These are phyloP conservation scores for Eurytoma californica DNA, from an alignment of 2,888 invertebrate genomes.

Conservation along the genomic window DNA sequence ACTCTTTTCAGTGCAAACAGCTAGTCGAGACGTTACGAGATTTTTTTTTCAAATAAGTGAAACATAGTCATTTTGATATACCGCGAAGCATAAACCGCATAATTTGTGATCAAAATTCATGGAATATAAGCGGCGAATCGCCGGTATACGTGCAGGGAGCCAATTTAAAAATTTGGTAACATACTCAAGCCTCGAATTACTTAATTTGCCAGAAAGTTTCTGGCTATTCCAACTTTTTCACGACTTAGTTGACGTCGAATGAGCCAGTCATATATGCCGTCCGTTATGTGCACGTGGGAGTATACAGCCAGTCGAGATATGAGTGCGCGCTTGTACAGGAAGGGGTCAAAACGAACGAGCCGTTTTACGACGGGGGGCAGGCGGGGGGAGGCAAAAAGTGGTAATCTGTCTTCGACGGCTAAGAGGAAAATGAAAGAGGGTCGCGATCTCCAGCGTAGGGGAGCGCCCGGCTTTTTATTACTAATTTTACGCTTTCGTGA, in stretches of 20 bases:
- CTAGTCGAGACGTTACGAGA: too few species aligned
- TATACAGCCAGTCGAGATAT: not conserved
- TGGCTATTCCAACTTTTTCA: constrained; percentile 34
- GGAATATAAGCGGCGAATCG: not conserved
- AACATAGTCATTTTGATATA: not conserved
- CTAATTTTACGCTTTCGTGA: constrained; percentile 39
- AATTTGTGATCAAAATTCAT: too few species aligned
- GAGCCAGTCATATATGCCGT: not conserved
- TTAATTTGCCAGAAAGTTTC: constrained; percentile 16
- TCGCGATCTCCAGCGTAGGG: constrained; percentile 1
- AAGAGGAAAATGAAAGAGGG: constrained; percentile 37
- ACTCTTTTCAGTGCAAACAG: too few species aligned
- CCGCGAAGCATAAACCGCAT: too few species aligned
- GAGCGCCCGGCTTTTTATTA: constrained; percentile 16
- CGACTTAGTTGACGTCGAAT: not conserved
- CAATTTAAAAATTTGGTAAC: constrained; percentile 1
- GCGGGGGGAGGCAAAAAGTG: constrained; percentile 30
- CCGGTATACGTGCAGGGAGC: not conserved
- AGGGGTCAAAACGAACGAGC: constrained; percentile 57
- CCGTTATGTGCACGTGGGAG: not conserved
- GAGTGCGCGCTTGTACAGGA: not conserved
- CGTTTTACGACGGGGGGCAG: constrained; percentile 58
- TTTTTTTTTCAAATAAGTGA: too few species aligned
- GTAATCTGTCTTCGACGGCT: constrained; percentile 39
- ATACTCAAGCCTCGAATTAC: not conserved